Evolutionary conservation across 1,140 invertebrate genomes (phyloP).

Genomic region (Trissolcus basalis): DNA sequence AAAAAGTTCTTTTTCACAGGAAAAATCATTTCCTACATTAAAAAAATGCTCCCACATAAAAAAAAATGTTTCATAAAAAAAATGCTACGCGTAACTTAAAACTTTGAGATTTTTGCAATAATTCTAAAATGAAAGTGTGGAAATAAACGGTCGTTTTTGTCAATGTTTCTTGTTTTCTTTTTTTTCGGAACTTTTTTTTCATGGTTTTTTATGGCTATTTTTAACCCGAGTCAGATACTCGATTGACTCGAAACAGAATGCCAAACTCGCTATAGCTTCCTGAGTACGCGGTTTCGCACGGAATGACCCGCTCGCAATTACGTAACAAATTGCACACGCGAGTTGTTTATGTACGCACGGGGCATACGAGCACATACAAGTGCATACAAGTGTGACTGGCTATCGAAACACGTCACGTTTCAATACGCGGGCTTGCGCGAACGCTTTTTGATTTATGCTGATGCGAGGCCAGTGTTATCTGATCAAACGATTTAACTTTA

Average conservation of each 20-base stretch:
- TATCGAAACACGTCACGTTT: slow-evolving; percentile 39
- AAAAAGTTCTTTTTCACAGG: no score
- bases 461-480: slow-evolving; percentile 26
- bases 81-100: no score
- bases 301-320: slow-evolving; percentile 43
- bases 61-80: no score
- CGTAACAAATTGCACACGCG: slow-evolving; percentile 37
- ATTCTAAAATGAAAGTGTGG: no score
- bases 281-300: slow-evolving; percentile 31
- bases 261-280: slow-evolving; percentile 21
- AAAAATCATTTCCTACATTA: no score
- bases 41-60: no score
- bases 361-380: slow-evolving; percentile 30
- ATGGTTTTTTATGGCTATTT: not conserved
- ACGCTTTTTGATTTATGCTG: slow-evolving; percentile 35
- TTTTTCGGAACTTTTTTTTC: no score
- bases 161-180: no score
- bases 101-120: no score
- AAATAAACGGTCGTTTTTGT: no score
- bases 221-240: not conserved
- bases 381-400: slow-evolving; percentile 45
- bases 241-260: slow-evolving; percentile 5
- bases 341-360: slow-evolving; percentile 42
- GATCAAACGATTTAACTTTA: slow-evolving; percentile 27
- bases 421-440: slow-evolving; percentile 16